phyloP scores from a whole-genome alignment of 1,140 invertebrate species.

The Drosophila sulfurigaster region DNA sequence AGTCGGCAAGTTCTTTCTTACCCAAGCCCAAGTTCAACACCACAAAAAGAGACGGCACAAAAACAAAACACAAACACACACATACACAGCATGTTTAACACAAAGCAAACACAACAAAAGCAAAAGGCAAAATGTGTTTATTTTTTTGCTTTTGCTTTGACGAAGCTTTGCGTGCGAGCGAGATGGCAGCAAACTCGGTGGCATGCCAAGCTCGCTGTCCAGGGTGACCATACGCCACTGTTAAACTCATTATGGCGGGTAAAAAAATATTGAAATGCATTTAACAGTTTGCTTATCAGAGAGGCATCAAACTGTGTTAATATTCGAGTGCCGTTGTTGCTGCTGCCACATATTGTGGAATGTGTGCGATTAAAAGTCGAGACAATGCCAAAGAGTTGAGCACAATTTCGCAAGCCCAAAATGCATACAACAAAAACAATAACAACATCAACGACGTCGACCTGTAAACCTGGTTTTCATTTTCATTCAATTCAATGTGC shows the following conservation, averaged over 20 bases:
- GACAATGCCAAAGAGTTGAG: conserved; percentile 41
- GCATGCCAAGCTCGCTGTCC: conserved; percentile 5
- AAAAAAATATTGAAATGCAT: conserved; percentile 46
- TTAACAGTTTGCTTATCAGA: conserved; percentile 43
- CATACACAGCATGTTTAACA: background rate
- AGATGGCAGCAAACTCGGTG: background rate
- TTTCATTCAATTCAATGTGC: conserved; percentile 74
- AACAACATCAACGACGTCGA: conserved; percentile 32
- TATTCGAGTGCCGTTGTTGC: background rate
- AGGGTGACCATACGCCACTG: conserved; percentile 48
- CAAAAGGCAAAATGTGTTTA: conserved; percentile 31
- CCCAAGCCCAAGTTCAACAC: conserved; percentile 76
- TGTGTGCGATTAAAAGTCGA: conserved; percentile 22
- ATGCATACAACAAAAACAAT: conserved; percentile 14
- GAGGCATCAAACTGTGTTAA: conserved; percentile 36
- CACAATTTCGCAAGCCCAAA: conserved; percentile 65
- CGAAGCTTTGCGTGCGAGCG: conserved; percentile 25
- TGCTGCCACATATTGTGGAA: conserved; percentile 15
- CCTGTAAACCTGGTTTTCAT: conserved; percentile 77
- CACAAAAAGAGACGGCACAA: conserved; percentile 54
- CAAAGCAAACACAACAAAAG: conserved; percentile 42
- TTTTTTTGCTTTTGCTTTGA: conserved; percentile 26
- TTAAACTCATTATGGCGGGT: conserved; percentile 37
- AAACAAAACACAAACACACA: conserved; percentile 49
- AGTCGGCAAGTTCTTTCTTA: conserved; percentile 53